Evolutionary conservation across 2,888 invertebrate species (phyloP).

Genomic region (Rotaria sp.): DNA sequence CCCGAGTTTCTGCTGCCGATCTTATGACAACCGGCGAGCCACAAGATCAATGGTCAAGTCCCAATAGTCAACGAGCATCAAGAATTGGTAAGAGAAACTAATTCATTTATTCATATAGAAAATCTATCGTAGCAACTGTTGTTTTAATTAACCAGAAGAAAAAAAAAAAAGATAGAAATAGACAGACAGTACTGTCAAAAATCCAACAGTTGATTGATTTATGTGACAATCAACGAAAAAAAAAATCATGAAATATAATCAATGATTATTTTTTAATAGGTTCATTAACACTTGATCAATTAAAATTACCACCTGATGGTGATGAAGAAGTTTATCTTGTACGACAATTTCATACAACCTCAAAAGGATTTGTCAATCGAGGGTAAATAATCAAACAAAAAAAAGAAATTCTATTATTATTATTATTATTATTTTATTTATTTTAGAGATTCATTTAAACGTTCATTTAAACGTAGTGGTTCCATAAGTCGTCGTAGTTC

Average conservation of each 20-base stretch:
- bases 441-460: conserved; percentile 39
- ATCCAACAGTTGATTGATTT: neutral
- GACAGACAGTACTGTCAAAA: no score
- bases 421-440: neutral
- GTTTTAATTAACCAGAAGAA: neutral
- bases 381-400: neutral
- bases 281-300: conserved; percentile 25
- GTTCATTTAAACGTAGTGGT: conserved; percentile 37
- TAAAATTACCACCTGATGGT: neutral
- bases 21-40: neutral
- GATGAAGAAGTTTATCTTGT: conserved; percentile 35
- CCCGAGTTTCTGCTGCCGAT: neutral
- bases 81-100: neutral
- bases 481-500: conserved; percentile 27
- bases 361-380: conserved; percentile 36
- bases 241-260: neutral
- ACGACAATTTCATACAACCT: conserved; percentile 38
- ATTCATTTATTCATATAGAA: neutral
- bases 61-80: neutral
- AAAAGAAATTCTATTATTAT: neutral
- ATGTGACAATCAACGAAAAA: neutral
- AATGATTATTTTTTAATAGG: neutral
- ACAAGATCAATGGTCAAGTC: conserved; percentile 3
- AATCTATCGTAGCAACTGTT: neutral
- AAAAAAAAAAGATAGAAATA: no score